Base-by-base conservation (phyloP, 1,140 invertebrate genomes). In the Panulirus ornatus region DNA sequence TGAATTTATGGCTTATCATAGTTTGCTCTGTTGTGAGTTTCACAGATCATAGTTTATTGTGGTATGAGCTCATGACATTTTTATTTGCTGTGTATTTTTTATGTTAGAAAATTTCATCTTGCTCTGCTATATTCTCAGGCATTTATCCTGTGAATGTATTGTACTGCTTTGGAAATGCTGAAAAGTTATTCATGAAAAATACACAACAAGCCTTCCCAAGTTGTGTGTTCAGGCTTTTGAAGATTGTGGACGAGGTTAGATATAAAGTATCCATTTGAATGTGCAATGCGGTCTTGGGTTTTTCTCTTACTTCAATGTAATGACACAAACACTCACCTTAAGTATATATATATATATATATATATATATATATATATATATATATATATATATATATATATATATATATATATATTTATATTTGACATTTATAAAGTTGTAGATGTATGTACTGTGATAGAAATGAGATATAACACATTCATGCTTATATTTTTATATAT, bases 251-350 rank as follows among this genome's bases (percentile, higher is more conserved):
- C 36, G 44, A 47, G 40, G 44, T 27, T 78, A 19, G n/a, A 78
- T 78, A n/a, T 47, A 78, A 78, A 47, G 27, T 78, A 40, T 78
- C 44, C 36, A 78, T 47, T 78, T 38, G 75, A 42, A 78, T 27
- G 30, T 44, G 75, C 44, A 44, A 40, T 84, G 83, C 83, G 83
- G 70, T 84, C 83, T 84, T 84, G 83, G 83, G 83, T 84, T 71
- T 84, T 84, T 71, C 42, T 84, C 66, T 47, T 84, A 30, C 70
- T 73, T 34, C 73, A 40, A 66, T 84, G 70, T 73, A 40, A 47
- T 84, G 83, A 51, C 78, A 81, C 78, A 42, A 22, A 58, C 51
- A 81, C 78, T 58, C 42, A 81, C 34, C 78, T 84, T 36, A 73
- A 84, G 14, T 75, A 16, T 75, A 75, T 75, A 75, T 75, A 75